Evolutionary conservation across 1,140 invertebrate genomes (phyloP).

Genomic region (Tetramorium alpestre): DNA sequence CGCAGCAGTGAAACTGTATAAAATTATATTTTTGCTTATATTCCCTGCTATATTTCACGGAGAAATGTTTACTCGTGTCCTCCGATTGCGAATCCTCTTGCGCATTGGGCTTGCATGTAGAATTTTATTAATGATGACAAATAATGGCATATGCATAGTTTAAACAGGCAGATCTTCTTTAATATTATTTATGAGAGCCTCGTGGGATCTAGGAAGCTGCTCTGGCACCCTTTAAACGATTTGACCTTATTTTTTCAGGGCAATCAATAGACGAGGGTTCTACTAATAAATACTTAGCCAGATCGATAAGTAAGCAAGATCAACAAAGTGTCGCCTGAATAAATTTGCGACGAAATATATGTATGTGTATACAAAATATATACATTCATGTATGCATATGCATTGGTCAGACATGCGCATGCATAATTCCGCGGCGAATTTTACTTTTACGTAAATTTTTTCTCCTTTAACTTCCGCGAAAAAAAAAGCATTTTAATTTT

Average conservation of each 20-base stretch:
- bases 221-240: conserved; percentile 37
- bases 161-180: conserved; percentile 28
- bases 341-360: conserved; percentile 2
- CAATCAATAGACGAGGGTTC: conserved; percentile 46
- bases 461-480: neutral
- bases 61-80: neutral
- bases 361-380: neutral
- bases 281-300: conserved; percentile 46
- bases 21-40: neutral
- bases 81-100: neutral
- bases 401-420: neutral
- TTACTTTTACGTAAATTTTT: neutral
- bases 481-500: neutral
- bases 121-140: neutral
- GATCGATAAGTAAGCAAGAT: conserved; percentile 36
- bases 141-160: neutral
- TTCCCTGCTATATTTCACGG: neutral
- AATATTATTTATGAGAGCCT: conserved; percentile 23
- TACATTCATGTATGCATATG: neutral
- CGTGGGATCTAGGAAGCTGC: conserved; percentile 47
- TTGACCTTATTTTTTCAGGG: conserved; percentile 54
- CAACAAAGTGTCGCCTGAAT: conserved; percentile 19
- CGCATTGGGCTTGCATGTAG: neutral
- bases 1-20: neutral
- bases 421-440: neutral